These are phyloP conservation scores for Trichopoda pennipes DNA, from an alignment of 2,888 invertebrate genomes.

Conservation along the genomic window DNA sequence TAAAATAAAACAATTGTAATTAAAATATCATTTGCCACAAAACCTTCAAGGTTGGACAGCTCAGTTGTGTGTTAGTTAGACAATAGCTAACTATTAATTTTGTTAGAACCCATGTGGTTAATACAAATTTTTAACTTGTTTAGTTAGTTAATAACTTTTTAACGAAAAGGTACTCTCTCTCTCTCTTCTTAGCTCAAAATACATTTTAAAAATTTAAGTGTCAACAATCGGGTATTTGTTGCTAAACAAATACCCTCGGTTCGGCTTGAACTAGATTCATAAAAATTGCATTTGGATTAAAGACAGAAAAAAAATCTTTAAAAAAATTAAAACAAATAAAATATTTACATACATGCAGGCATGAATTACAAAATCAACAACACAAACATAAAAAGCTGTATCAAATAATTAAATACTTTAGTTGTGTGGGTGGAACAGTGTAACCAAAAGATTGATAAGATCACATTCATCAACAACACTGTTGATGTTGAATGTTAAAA, in stretches of 20 bases:
- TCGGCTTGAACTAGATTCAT: constrained; percentile 17
- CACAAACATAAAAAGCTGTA: no score
- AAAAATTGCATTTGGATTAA: not conserved
- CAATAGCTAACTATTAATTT: constrained; percentile 14
- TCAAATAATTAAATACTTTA: not conserved
- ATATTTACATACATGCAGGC: not conserved
- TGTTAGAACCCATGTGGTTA: constrained; percentile 55
- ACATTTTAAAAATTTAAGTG: constrained; percentile 10
- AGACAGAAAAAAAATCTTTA: not conserved
- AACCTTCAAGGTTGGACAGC: constrained; percentile 17
- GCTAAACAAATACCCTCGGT: not conserved
- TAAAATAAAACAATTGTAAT: no score
- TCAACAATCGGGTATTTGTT: constrained; percentile 4
- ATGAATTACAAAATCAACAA: not conserved
- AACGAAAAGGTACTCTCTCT: constrained; percentile 50
- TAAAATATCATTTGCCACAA: not conserved
- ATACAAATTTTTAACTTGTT: constrained; percentile 50
- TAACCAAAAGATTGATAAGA: constrained; percentile 43
- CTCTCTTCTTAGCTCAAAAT: constrained; percentile 17
- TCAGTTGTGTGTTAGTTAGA: constrained; percentile 20
- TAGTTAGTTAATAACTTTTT: constrained; percentile 54
- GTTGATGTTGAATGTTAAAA: constrained; percentile 2
- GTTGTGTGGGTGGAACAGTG: constrained; percentile 21
- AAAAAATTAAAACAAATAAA: not conserved
- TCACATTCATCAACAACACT: not conserved